A percentile compares a stretch with the other conserved stretches of the same genome.
Conservation (phyloP, 92 coral and sea anemone genomes). For the Bergia puertoricense region DNA sequence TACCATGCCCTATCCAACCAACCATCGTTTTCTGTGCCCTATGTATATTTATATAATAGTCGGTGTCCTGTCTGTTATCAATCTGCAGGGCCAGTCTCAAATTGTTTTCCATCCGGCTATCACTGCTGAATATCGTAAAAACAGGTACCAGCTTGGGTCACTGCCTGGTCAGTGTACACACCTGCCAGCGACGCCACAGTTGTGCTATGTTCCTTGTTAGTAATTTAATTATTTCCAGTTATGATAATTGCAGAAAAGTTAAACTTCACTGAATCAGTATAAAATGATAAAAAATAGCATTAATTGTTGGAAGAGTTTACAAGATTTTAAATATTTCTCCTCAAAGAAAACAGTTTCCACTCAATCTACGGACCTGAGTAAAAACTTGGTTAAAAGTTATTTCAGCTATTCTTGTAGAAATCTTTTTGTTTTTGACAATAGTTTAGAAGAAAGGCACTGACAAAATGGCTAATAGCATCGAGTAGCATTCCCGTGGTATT, state of each 20-base stretch:
- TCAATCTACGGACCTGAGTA: background rate
- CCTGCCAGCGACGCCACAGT: background rate
- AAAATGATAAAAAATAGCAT: no score
- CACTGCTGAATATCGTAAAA: background rate
- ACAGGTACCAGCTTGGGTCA: background rate
- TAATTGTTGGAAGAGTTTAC: background rate
- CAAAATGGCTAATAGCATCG: background rate
- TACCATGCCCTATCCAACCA: background rate
- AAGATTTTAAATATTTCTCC: background rate
- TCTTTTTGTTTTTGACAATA: background rate
- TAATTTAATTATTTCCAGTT: background rate
- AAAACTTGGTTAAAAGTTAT: background rate
- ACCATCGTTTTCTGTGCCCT: background rate
- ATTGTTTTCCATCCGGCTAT: background rate
- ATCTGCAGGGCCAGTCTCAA: background rate
- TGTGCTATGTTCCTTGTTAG: background rate
- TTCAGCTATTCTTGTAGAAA: no score
- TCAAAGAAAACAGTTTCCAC: background rate
- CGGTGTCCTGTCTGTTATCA: background rate
- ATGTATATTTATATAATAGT: no score
- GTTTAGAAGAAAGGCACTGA: background rate
- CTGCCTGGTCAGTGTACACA: background rate
- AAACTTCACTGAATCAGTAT: no score
- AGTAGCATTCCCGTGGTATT: background rate
- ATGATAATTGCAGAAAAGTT: background rate